A percentile compares a stretch with the other conserved stretches of the same genome.
These are phyloP conservation scores for Acronicta leporina DNA, from an alignment of 2,888 invertebrate genomes.

Conservation along the genomic window DNA sequence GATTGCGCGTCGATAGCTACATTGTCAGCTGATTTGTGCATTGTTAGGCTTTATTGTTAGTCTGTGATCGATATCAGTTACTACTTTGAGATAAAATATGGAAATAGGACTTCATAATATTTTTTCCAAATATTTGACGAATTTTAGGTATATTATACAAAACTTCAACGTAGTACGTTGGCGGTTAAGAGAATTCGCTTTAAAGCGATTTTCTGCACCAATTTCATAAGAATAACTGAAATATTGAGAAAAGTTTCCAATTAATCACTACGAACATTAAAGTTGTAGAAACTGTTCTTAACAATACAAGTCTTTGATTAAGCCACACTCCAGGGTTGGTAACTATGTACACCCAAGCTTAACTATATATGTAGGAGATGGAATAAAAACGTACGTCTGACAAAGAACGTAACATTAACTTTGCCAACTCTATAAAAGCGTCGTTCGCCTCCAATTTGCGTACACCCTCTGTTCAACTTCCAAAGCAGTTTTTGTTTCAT, in stretches of 20 bases:
- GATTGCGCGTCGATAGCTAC: constrained; percentile 49
- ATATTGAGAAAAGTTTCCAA: constrained; percentile 21
- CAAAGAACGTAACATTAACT: constrained; percentile 54
- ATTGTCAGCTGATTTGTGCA: constrained; percentile 60
- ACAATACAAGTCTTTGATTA: constrained; percentile 45
- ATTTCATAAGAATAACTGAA: constrained; percentile 32
- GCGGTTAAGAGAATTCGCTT: constrained; percentile 30
- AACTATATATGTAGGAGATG: constrained; percentile 29
- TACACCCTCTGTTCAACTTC: constrained; percentile 77
- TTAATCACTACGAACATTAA: constrained; percentile 18
- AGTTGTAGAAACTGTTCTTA: constrained; percentile 30
- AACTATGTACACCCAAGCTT: constrained; percentile 17
- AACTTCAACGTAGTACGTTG: constrained; percentile 7
- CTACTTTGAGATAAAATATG: constrained; percentile 12
- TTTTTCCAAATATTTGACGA: too few relatives aligned
- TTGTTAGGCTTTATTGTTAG: constrained; percentile 50
- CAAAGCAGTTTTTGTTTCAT: constrained; percentile 82
- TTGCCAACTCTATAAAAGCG: constrained; percentile 42
- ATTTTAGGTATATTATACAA: not conserved
- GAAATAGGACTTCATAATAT: constrained; percentile 5
- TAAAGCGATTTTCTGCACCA: constrained; percentile 27
- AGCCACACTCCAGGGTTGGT: constrained; percentile 19
- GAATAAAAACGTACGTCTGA: constrained; percentile 47
- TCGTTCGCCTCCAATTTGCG: constrained; percentile 70
- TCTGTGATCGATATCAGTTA: constrained; percentile 35